phyloP scores from a whole-genome alignment of 2,888 invertebrate genomes.

The Thyatira batis region DNA sequence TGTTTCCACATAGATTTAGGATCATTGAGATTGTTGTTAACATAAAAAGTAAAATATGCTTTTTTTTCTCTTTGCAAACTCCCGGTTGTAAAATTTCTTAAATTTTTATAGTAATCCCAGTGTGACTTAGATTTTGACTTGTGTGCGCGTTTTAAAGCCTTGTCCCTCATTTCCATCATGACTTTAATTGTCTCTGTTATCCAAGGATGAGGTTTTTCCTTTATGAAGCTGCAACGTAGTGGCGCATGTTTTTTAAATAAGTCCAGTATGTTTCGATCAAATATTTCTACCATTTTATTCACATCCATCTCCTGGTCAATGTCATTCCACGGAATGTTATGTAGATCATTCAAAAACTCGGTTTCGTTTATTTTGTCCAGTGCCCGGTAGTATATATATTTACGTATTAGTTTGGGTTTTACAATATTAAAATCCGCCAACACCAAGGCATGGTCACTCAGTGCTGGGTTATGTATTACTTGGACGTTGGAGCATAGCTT shows the following conservation, averaged over 20 bases:
- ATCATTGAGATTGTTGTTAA: not conserved
- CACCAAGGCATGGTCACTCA: not conserved
- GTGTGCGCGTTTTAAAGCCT: not conserved
- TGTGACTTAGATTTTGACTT: not conserved
- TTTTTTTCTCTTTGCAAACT: not conserved
- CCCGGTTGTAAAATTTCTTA: not conserved
- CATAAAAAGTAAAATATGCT: slow-evolving; percentile 1
- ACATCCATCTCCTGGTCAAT: not conserved
- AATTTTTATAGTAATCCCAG: not conserved
- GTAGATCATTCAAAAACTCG: too few relatives aligned
- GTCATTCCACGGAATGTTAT: not conserved
- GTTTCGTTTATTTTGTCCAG: not conserved
- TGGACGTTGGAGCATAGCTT: not conserved
- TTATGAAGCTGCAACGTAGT: not conserved
- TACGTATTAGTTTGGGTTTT: not conserved
- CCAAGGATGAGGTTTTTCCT: not conserved
- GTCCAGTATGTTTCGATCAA: not conserved
- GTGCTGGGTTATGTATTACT: not conserved
- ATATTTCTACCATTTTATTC: not conserved
- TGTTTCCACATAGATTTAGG: not conserved
- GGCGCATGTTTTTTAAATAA: not conserved
- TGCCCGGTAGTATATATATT: not conserved
- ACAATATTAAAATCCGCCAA: not conserved
- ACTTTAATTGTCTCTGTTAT: not conserved
- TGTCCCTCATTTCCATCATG: not conserved